Percentiles rank a stretch among this genome's conserved stretches.
phyloP scores from a whole-genome alignment of 35 echinoderm and acorn worm species.

The Diadema setosum region DNA sequence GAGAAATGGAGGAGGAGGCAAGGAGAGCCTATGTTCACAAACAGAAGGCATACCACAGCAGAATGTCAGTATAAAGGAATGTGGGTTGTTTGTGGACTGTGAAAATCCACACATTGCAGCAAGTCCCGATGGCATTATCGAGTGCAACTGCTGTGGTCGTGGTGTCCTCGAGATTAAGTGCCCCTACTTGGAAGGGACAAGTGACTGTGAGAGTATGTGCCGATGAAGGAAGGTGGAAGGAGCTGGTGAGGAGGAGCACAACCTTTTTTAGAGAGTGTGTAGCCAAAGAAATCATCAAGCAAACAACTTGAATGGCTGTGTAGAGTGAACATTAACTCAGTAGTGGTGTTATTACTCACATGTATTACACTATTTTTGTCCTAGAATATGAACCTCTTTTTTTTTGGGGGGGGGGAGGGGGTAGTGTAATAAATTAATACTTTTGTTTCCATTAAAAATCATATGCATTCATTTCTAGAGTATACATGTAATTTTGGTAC shows the following conservation, averaged over 20 bases:
- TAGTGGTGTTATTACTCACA: too few species aligned
- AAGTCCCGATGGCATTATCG: slow-evolving; percentile 21
- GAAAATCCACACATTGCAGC: background rate
- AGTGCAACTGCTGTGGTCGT: slow-evolving; percentile 27
- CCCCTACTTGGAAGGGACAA: slow-evolving; percentile 7
- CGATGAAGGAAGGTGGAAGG: background rate
- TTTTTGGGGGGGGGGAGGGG: too few species aligned
- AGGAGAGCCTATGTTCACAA: background rate
- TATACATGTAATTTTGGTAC: too few species aligned
- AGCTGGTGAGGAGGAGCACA: slow-evolving; percentile 3
- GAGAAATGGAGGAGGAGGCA: slow-evolving; percentile 53
- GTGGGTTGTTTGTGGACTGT: slow-evolving; percentile 14
- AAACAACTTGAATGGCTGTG: background rate
- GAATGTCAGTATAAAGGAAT: background rate
- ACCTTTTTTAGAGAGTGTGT: slow-evolving; percentile 7
- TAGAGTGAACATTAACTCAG: too few species aligned
- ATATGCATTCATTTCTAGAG: too few species aligned
- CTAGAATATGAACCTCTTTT: too few species aligned
- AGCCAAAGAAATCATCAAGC: background rate
- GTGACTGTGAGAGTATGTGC: background rate
- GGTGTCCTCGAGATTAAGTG: slow-evolving; percentile 39
- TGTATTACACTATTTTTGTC: too few species aligned
- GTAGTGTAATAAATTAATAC: too few species aligned
- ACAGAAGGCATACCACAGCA: background rate
- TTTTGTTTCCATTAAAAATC: too few species aligned